Evolutionary conservation across 2,888 invertebrate species (phyloP), one percentile per base, ranked within the genome.

Genomic region (Ormyrus thymus): DNA sequence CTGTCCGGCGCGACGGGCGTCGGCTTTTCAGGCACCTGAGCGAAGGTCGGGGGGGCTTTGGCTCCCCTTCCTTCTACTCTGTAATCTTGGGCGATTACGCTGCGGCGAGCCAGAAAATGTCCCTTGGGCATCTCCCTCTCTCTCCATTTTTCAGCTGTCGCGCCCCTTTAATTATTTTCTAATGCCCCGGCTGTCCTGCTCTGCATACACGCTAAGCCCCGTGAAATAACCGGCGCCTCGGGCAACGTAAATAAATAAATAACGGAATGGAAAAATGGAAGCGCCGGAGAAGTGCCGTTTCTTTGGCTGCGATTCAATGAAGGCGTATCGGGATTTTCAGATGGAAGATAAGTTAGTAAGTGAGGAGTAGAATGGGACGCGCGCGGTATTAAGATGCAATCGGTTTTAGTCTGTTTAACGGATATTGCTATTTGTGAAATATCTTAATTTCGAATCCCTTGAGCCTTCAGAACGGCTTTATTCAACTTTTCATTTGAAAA

Each of bases 71-170:
- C 66, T 29, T 66, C 50, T 71, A 82, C 82, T 83, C 87, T 87
- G 85, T 88, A 87, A 88, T 88, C 86, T 84, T 79, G 79, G 81
- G 84, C 86, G 85, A 86, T 88, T 86, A 87, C 84, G 85, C 48
- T 48, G 48, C 29, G 50, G 55, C 45, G 59, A 48, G 56, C 61
- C 78, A 48, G 66, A 76, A 79, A 79, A 71, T 72, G 76, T 79
- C 79, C 79, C 55, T 68, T 71, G 79, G 76, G 75, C 74, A 70
- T 74, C 58, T 29, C 29, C 2, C 29, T 29, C 29, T 29, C n/a
- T n/a, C n/a, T 11, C 74, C 58, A 45, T 62, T 74, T 78, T 66
- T 69, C 70, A 78, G 13, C 78, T 74, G 70, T 70, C 70, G 65
- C 46, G 69, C 70, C 68, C 15, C 69, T 74, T 64, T 74, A 74